These are phyloP conservation scores for Entomyzon cyanotis DNA, from an alignment of 2,113 vertebrate species.

Conservation along the genomic window DNA sequence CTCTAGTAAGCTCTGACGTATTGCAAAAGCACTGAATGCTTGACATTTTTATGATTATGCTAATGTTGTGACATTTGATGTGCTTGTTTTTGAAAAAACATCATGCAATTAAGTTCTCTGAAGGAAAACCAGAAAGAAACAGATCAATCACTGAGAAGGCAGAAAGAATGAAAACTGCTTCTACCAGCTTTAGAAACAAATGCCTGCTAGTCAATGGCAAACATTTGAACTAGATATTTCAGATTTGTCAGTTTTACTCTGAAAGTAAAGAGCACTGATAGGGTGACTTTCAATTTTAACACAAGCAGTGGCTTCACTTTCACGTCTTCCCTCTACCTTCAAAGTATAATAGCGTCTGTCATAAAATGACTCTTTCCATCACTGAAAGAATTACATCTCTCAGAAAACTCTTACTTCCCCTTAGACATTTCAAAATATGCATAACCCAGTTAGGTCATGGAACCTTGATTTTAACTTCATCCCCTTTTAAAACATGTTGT, in stretches of 20 bases:
- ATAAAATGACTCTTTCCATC: not conserved
- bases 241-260: slow-evolving; percentile 27
- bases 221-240: slow-evolving; percentile 51
- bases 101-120: slow-evolving; percentile 20
- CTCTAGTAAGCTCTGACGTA: not conserved
- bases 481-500: not conserved
- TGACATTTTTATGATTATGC: slow-evolving; percentile 41
- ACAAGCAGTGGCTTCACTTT: slow-evolving; percentile 26
- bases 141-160: slow-evolving; percentile 44
- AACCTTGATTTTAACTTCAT: not conserved
- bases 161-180: slow-evolving; percentile 31
- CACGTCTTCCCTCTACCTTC: slow-evolving; percentile 29
- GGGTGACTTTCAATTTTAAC: slow-evolving; percentile 2
- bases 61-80: slow-evolving; percentile 34
- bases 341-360: slow-evolving; percentile 13
- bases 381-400: not conserved
- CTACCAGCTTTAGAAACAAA: slow-evolving; percentile 30
- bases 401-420: not conserved
- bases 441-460: not conserved
- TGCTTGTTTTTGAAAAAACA: not conserved
- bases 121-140: slow-evolving; percentile 38
- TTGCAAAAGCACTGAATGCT: not conserved
- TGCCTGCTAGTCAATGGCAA: not conserved
- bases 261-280: slow-evolving; percentile 22
- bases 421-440: not conserved